Base-by-base conservation (phyloP, 2,888 invertebrate species). In the Xestia rhomboidea region DNA sequence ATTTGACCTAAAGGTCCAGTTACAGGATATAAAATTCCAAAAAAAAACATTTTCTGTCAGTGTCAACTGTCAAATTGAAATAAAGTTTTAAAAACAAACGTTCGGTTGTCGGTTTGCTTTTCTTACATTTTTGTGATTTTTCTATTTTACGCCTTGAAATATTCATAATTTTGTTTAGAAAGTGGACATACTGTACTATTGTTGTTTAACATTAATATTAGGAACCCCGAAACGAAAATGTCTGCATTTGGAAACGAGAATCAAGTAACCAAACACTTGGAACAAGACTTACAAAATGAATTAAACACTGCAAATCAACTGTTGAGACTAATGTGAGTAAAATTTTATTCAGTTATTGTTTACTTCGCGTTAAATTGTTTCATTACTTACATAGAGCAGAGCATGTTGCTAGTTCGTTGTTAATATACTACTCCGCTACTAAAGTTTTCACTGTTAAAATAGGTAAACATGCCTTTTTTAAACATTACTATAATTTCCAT, bases 281-380 rank as follows among this genome's bases (percentile, higher is more conserved):
- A 94, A 76, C 94, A 94, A 87, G 96, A 96, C 54, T 89, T 96
- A 84, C 94, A 95, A 89, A 94, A 95, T 81, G 96, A 96, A 89
- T 87, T 96, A 66, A 90, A 89, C n/a, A 93, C 91, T 64, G 89
- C 95, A 6, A 96, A 95, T 83, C 94, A 95, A 89, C 92, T 96
- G n/a, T 82, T 95, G 69, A 87, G 89, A 77, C 82, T 91, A 80
- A 95, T 96, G 96, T 96, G 90, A 92, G 94, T 92, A 73, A 24
- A 30, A 4, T 46, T 8, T 21, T 76, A 0, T 51, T 21, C 44
- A 27, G 18, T 77, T 68, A 44, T 30, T 76, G 13, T 41, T n/a
- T 60, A 13, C 1, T 57, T 27, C 27, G 41, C 1, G 6, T 51
- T 49, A 0, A n/a, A 34, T 71, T 44, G 21, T 5, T 60, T 24